Conservation (phyloP, 2,113 vertebrate species). For the Ursus arctos region DNA sequence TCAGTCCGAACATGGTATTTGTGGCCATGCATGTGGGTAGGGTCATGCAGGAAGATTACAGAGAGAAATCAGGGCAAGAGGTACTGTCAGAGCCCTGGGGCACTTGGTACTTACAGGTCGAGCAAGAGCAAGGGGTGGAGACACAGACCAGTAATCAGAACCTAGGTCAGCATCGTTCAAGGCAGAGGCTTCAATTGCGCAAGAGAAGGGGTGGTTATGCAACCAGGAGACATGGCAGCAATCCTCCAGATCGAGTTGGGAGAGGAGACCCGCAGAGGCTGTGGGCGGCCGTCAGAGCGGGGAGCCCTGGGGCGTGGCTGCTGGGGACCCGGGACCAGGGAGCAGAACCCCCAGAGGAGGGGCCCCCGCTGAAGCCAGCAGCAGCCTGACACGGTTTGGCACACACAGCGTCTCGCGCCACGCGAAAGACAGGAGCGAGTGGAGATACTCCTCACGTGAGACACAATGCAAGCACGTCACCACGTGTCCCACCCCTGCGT, state of each 20-base stretch:
- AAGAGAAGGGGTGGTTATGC: background rate
- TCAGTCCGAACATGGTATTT: background rate
- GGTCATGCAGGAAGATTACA: background rate
- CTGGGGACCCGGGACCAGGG: background rate
- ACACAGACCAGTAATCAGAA: too few species aligned
- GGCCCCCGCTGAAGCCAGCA: background rate
- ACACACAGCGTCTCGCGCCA: background rate
- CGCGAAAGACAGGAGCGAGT: background rate
- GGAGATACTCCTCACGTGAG: background rate
- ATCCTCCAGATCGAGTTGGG: background rate
- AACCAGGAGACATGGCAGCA: background rate
- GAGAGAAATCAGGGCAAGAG: background rate
- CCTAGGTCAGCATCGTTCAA: fast-evolving
- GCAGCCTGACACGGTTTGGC: background rate
- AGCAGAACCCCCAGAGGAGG: background rate
- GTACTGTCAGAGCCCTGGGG: fast-evolving
- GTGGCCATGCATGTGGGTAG: background rate
- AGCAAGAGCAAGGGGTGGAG: background rate
- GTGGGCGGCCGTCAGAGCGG: background rate
- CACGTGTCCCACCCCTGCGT: background rate
- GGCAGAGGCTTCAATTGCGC: background rate
- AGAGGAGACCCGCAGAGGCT: background rate
- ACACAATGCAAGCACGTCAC: too few species aligned
- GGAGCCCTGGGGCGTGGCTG: background rate
- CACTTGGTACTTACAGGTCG: too few species aligned